These are phyloP conservation scores for Iguana delicatissima DNA, from an alignment of 2,797 vertebrate species.

Conservation along the genomic window DNA sequence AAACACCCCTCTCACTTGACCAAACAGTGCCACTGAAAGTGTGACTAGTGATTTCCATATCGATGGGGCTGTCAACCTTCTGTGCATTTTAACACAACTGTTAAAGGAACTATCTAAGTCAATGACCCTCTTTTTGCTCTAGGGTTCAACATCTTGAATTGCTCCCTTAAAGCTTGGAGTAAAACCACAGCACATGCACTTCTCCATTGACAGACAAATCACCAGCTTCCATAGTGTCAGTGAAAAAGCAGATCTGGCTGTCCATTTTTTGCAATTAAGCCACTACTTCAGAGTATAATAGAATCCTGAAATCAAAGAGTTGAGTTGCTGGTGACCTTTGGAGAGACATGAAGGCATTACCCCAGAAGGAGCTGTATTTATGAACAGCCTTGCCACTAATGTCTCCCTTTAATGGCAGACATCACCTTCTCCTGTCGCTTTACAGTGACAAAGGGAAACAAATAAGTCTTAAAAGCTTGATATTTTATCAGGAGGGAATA, in stretches of 20 bases:
- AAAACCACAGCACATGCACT: no score
- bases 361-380: slow-evolving; percentile 53
- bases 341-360: slow-evolving; percentile 48
- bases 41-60: no score
- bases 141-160: no score
- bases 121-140: no score
- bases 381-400: slow-evolving; percentile 61
- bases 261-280: not conserved
- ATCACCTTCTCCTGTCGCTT: slow-evolving; percentile 65
- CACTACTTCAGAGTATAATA: slow-evolving; percentile 45
- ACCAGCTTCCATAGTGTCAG: no score
- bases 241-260: not conserved
- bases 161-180: no score
- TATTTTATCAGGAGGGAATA: slow-evolving; percentile 47
- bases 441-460: slow-evolving; percentile 58
- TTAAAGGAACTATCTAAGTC: no score
- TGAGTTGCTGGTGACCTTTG: slow-evolving; percentile 21
- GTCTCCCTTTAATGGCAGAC: slow-evolving; percentile 51
- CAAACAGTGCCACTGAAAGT: not conserved
- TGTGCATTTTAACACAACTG: no score
- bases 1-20: not conserved
- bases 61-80: no score
- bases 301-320: slow-evolving; percentile 47
- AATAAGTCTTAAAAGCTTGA: slow-evolving; percentile 43
- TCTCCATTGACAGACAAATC: no score